Conservation (phyloP, 2,888 invertebrate genomes). For the Synanthedon tipuliformis region DNA sequence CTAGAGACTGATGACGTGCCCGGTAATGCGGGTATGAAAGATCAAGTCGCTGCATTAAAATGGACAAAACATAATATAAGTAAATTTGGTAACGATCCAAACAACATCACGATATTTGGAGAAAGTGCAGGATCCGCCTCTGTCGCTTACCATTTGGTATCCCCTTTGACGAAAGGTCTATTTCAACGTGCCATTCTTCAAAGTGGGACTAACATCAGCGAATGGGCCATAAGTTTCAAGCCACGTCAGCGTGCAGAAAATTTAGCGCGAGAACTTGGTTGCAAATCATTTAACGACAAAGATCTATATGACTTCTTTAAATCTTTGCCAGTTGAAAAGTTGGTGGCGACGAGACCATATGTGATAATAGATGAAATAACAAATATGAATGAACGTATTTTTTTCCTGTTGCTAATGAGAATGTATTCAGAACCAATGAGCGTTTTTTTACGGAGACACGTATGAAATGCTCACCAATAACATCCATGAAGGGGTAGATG, state of each 20-base stretch:
- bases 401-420: conserved; percentile 5
- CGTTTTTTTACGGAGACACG: conserved; percentile 9
- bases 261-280: conserved; percentile 2
- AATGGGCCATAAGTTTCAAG: conserved; percentile 57
- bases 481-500: conserved; percentile 54
- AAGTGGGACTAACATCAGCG: conserved; percentile 74
- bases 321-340: conserved; percentile 4
- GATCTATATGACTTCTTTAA: conserved; percentile 9
- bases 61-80: conserved; percentile 50
- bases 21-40: conserved; percentile 60
- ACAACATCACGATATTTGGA: conserved; percentile 55
- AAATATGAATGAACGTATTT: neutral
- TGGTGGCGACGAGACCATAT: conserved; percentile 1
- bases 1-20: conserved; percentile 47
- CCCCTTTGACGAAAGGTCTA: conserved; percentile 52
- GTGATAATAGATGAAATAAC: conserved; percentile 4
- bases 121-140: conserved; percentile 48
- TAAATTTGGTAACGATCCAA: conserved; percentile 46
- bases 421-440: conserved; percentile 6
- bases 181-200: conserved; percentile 71
- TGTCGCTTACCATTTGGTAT: conserved; percentile 39
- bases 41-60: conserved; percentile 48
- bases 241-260: conserved; percentile 54
- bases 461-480: conserved; percentile 42
- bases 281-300: conserved; percentile 5